Base-by-base conservation (phyloP, 2,888 invertebrate species). In the Chrysodeixis includens region DNA sequence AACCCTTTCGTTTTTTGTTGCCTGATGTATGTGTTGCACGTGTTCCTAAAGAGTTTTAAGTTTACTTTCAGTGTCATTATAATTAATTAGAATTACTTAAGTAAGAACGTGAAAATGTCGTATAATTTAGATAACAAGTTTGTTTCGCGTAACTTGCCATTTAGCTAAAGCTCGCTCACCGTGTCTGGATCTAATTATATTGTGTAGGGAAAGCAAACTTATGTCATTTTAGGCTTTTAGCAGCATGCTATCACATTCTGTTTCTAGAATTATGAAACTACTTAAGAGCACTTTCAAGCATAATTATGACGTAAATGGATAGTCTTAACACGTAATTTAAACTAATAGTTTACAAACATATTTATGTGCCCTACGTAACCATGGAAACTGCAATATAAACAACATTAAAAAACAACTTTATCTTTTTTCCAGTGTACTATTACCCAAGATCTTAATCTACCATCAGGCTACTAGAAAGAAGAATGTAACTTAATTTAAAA, bases 71-170 rank as follows among this genome's bases (percentile, higher is more conserved):
- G 76, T 80, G 78, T 83, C 76, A 81, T 84, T 82, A 85, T 87
- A 88, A 88, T 87, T 86, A 88, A 86, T 85, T 86, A 81, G 81
- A 82, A 82, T 86, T 81, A 80, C 81, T 78, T 74, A 82, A 83
- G 88, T 83, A 81, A 67, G 69, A 77, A 84, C 84, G 80, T 79
- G 86, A 87, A 85, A 86, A 86, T 80, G 88, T 85, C 82, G 78
- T 87, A 85, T 88, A 89, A 88, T 89, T 88, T 83, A 84, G 83
- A 86, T 87, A 88, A 82, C 82, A 88, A 88, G 85, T 89, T 87
- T 86, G 86, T 84, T 84, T 76, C 78, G 69, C 77, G 81, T 85
- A 85, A 84, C 85, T 84, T 82, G 83, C 81, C 84, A 84, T 88
- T 87, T 86, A 86, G 83, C 81, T 77, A 68, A 79, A 82, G 85